Conservation (phyloP, 1,140 invertebrate species). For the Acromyrmex charruanus region DNA sequence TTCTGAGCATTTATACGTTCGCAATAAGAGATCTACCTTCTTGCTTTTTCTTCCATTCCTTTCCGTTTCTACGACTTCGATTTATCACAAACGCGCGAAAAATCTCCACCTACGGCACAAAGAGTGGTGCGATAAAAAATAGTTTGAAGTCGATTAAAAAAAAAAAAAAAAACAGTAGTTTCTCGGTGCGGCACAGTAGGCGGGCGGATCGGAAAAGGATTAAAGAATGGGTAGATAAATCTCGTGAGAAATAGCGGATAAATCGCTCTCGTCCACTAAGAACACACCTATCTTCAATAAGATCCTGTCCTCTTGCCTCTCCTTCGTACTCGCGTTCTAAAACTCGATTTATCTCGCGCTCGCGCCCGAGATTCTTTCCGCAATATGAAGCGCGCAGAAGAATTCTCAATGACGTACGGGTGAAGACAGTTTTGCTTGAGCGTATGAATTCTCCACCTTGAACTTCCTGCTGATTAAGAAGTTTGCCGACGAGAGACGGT, state of each 20-base stretch:
- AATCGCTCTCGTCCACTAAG: constrained; percentile 51
- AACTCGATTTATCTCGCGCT: constrained; percentile 53
- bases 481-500: background rate
- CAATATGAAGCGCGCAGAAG: constrained; percentile 37
- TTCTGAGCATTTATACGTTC: constrained; percentile 33
- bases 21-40: constrained; percentile 37
- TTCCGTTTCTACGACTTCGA: constrained; percentile 19
- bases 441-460: constrained; percentile 36
- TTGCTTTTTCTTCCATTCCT: constrained; percentile 8
- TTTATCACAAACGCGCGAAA: constrained; percentile 36
- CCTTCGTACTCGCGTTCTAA: constrained; percentile 29
- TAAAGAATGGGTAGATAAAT: constrained; percentile 57
- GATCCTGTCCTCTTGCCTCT: background rate
- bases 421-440: constrained; percentile 15
- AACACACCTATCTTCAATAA: constrained; percentile 48
- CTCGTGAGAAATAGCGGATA: constrained; percentile 57
- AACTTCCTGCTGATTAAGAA: constrained; percentile 23
- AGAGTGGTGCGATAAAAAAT: constrained; percentile 32
- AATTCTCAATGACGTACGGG: constrained; percentile 44
- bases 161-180: constrained; percentile 45
- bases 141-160: constrained; percentile 50
- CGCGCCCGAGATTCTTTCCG: constrained; percentile 26
- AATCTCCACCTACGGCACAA: constrained; percentile 13
- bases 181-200: background rate
- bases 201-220: constrained; percentile 21